A percentile compares a stretch with the other conserved stretches of the same genome.
Conservation (phyloP, 2,797 vertebrate species). For the Hephaestus fuliginosus region DNA sequence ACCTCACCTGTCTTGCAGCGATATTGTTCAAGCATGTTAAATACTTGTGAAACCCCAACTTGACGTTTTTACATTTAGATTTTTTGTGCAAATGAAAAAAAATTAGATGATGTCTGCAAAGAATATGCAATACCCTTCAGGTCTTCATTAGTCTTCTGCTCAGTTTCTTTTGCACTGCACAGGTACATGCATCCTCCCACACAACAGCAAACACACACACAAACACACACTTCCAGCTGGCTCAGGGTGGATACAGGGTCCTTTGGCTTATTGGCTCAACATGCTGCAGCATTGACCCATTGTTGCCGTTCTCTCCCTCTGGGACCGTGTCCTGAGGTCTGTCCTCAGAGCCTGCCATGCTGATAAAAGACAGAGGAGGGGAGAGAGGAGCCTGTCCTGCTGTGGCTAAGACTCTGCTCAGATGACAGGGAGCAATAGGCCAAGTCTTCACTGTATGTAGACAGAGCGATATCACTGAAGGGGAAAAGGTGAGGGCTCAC, state of each 20-base stretch:
- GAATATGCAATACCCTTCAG: conserved; percentile 16
- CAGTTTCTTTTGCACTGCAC: conserved; percentile 15
- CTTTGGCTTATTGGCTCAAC: conserved; percentile 48
- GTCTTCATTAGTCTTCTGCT: conserved; percentile 7
- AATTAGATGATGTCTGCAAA: conserved; percentile 10
- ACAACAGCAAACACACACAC: conserved; percentile 10
- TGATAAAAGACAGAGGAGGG: conserved; percentile 49
- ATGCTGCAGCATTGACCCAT: conserved; percentile 50
- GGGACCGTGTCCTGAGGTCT: conserved; percentile 46
- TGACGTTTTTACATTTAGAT: background rate
- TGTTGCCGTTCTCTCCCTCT: conserved; percentile 46
- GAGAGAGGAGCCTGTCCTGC: conserved; percentile 30
- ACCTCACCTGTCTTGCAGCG: background rate
- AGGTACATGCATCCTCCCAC: conserved; percentile 1
- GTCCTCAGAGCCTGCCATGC: conserved; percentile 32
- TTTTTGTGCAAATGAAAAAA: background rate
- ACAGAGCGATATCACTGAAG: conserved; percentile 43
- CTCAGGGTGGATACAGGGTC: conserved; percentile 23
- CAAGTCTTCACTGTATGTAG: conserved; percentile 52
- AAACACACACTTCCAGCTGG: conserved; percentile 34
- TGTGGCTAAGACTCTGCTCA: conserved; percentile 38
- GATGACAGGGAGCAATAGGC: conserved; percentile 44
- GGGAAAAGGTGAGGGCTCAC: conserved; percentile 58
- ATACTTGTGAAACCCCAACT: background rate
- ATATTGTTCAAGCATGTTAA: background rate